Conservation (phyloP, 2,797 vertebrate genomes). For the Platyrinchus mystaceus region DNA sequence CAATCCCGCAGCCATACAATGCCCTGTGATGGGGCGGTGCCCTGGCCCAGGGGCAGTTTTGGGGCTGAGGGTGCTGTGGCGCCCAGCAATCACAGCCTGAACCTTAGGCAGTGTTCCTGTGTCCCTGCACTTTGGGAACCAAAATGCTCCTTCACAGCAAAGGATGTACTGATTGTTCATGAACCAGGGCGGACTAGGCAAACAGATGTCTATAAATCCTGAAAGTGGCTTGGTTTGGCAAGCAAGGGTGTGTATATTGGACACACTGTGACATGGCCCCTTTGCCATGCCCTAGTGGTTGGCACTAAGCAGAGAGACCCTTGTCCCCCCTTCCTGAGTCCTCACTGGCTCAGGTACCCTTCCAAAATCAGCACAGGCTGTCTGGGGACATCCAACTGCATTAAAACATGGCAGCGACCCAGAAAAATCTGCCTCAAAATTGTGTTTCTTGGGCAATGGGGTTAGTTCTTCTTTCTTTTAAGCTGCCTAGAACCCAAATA, state of each 20-base stretch:
- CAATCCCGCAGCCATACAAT: not conserved
- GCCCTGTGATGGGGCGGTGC: fast-evolving
- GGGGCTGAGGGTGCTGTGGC: not conserved
- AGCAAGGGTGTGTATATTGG: not conserved
- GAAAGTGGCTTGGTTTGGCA: not conserved
- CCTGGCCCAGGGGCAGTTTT: not conserved
- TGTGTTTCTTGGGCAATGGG: not conserved
- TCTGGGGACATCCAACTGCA: not conserved
- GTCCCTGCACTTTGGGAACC: not conserved
- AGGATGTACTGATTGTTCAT: not conserved
- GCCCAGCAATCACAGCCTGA: not conserved
- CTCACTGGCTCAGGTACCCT: not conserved
- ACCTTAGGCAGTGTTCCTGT: not conserved
- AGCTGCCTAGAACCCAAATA: no score
- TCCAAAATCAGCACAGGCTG: not conserved
- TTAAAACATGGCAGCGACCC: not conserved
- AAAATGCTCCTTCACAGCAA: not conserved
- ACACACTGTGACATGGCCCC: no score
- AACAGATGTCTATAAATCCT: not conserved
- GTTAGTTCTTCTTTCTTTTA: no score
- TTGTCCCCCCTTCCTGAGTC: fast-evolving
- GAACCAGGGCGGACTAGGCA: not conserved
- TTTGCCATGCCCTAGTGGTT: not conserved
- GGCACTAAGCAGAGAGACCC: not conserved
- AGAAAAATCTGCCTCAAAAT: not conserved